Evolutionary conservation across 2,888 invertebrate genomes (phyloP).

Genomic region (Suillia variegata): DNA sequence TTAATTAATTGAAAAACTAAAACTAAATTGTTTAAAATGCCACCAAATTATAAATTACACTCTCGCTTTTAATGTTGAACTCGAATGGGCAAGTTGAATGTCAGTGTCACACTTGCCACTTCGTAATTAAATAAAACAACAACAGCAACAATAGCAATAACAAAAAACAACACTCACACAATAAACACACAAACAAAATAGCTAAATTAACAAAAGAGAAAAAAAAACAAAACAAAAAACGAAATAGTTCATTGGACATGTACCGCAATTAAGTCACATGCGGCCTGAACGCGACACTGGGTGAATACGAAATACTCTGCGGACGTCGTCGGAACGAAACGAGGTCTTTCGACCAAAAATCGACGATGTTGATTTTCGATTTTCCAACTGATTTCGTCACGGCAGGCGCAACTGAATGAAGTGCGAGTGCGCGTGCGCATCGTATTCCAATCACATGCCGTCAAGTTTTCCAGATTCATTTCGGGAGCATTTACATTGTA

Average conservation of each 20-base stretch:
- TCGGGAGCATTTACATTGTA: no score
- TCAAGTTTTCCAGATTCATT: no score
- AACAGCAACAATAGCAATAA: not conserved
- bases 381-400: no score
- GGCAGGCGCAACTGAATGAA: no score
- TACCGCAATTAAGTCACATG: not conserved
- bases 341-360: no score
- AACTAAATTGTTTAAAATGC: not conserved
- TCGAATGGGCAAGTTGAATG: slow-evolving; percentile 15
- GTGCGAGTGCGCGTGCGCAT: no score
- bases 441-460: no score
- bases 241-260: slow-evolving; percentile 16
- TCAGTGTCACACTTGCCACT: slow-evolving; percentile 2
- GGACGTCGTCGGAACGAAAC: no score
- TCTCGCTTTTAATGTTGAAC: slow-evolving; percentile 12
- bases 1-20: not conserved
- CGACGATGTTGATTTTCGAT: no score
- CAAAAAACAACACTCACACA: not conserved
- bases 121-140: not conserved
- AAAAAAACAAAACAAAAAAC: not conserved
- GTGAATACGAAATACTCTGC: no score
- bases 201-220: no score
- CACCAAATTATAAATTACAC: not conserved
- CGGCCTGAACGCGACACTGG: no score
- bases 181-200: not conserved